These are phyloP conservation scores for Lerema accius DNA, from an alignment of 1,140 invertebrate species.

Conservation along the genomic window DNA sequence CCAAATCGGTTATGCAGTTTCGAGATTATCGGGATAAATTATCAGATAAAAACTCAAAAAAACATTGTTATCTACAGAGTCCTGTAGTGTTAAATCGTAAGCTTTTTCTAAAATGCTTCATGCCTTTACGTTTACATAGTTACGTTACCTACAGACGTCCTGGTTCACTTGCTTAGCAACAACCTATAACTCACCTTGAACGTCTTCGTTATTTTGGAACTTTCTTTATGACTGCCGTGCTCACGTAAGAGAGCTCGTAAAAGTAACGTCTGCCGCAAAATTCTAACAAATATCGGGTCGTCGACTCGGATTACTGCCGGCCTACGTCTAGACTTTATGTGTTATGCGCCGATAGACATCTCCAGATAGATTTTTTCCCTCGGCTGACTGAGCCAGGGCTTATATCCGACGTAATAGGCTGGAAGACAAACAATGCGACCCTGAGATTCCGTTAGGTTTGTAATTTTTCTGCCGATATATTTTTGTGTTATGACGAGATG, in stretches of 20 bases:
- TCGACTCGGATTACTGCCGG: conserved; percentile 9
- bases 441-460: neutral
- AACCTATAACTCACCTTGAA: neutral
- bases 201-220: neutral
- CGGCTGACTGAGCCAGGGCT: neutral
- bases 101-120: no score
- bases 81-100: no score
- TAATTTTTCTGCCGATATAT: neutral
- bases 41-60: no score
- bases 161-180: neutral
- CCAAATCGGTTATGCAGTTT: no score
- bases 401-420: neutral
- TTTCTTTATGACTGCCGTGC: conserved; percentile 5
- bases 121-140: no score
- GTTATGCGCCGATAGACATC: conserved; percentile 15
- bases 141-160: no score
- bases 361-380: neutral
- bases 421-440: neutral
- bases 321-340: conserved; percentile 26
- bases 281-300: conserved; percentile 1
- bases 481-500: neutral
- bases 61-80: no score
- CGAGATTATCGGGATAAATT: no score
- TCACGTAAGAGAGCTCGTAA: conserved; percentile 20
- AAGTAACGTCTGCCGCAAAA: conserved; percentile 12